Percentiles rank a stretch among this genome's conserved stretches.
Evolutionary conservation across 1,140 invertebrate genomes (phyloP).

Genomic region (Papilio machaon): DNA sequence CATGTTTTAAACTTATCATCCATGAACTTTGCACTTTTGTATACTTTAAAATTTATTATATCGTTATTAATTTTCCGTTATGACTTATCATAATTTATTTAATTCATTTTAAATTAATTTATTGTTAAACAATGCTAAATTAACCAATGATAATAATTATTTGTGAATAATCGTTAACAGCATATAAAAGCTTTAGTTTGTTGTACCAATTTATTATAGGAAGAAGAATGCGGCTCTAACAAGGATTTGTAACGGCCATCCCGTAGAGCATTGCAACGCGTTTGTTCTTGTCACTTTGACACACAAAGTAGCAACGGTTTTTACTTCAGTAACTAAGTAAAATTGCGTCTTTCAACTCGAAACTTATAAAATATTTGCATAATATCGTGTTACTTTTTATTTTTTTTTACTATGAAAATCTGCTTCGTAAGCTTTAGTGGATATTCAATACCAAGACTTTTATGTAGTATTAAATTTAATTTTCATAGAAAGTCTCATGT

Average conservation of each 20-base stretch:
- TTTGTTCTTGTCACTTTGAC: conserved; percentile 1
- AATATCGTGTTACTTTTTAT: not conserved
- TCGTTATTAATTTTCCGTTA: conserved; percentile 13
- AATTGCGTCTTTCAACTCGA: not conserved
- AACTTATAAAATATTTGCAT: not conserved
- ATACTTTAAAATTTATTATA: conserved; percentile 10
- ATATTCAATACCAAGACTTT: not conserved
- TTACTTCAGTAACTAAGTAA: not conserved
- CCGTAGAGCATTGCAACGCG: not conserved
- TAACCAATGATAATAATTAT: not conserved
- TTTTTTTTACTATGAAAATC: not conserved
- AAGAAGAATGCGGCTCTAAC: conserved; percentile 1
- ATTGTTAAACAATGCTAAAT: not conserved
- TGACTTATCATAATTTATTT: not conserved
- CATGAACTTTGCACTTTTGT: conserved; percentile 16
- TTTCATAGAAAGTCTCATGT: not conserved
- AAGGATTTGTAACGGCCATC: not conserved
- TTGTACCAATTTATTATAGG: not conserved
- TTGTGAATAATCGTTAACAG: not conserved
- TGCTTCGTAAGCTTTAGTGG: not conserved
- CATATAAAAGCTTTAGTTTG: not conserved
- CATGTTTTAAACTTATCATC: conserved; percentile 5
- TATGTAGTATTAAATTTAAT: not conserved
- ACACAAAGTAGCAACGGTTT: not conserved
- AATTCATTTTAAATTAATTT: not conserved